Evolutionary conservation across 1,140 invertebrate genomes (phyloP).

Genomic region (Medauroidea extradentata): DNA sequence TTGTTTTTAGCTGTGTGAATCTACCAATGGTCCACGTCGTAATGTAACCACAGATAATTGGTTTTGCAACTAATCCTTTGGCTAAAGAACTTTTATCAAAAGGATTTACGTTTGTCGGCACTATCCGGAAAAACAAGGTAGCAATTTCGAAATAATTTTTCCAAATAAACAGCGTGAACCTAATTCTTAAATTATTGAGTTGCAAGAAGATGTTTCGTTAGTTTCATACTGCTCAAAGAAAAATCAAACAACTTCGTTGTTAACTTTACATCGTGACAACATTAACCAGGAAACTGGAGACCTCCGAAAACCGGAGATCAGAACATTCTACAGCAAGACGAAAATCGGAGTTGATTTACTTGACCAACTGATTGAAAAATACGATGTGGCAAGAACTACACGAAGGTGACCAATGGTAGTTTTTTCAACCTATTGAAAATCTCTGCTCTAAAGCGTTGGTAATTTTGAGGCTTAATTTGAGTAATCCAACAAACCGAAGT

Average conservation of each 20-base stretch:
- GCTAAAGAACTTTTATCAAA: slow-evolving; percentile 21
- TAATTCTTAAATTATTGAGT: slow-evolving; percentile 27
- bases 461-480: too few relatives aligned
- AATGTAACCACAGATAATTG: too few relatives aligned
- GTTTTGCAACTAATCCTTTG: slow-evolving; percentile 32
- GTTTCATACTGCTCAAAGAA: slow-evolving; percentile 30
- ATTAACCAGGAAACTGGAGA: too few relatives aligned
- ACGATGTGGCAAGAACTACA: too few relatives aligned
- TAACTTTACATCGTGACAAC: slow-evolving; percentile 22
- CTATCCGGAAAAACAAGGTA: slow-evolving; percentile 36
- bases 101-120: slow-evolving; percentile 24
- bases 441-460: not conserved
- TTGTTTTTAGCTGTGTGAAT: slow-evolving; percentile 21
- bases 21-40: slow-evolving; percentile 21
- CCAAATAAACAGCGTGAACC: slow-evolving; percentile 17
- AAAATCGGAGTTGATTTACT: too few relatives aligned
- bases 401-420: not conserved
- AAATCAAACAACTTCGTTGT: slow-evolving; percentile 23
- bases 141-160: slow-evolving; percentile 27
- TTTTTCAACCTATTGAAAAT: slow-evolving; percentile 5
- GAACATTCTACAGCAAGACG: slow-evolving; percentile 39
- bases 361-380: too few relatives aligned
- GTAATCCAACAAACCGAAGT: too few relatives aligned
- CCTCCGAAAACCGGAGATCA: slow-evolving; percentile 38
- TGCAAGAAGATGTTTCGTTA: slow-evolving; percentile 23